Percentiles rank a stretch among this genome's conserved stretches.
Evolutionary conservation across 2,797 vertebrate genomes (phyloP).

Genomic region (Dermochelys coriacea): DNA sequence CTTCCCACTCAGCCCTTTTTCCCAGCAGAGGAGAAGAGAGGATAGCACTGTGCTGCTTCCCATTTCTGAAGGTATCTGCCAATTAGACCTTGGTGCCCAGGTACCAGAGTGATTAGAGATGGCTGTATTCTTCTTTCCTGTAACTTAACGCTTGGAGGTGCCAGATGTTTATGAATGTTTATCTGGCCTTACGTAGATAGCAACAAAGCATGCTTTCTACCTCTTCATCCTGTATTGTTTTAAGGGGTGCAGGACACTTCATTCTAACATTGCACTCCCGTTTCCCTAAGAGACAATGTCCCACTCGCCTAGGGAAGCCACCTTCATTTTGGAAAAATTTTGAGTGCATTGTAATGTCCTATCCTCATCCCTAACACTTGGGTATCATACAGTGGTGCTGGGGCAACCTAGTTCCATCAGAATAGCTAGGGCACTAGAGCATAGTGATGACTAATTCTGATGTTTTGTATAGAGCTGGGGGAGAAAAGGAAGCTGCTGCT

Average conservation of each 20-base stretch:
- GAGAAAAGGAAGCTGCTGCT: background rate
- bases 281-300: background rate
- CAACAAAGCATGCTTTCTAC: background rate
- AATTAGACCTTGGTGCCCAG: background rate
- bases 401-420: background rate
- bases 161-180: background rate
- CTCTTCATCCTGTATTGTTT: background rate
- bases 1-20: background rate
- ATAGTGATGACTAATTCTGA: background rate
- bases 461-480: background rate
- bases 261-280: background rate
- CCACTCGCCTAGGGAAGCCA: background rate
- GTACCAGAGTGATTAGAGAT: background rate
- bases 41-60: rapidly evolving
- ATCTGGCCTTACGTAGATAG: background rate
- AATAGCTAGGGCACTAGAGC: background rate
- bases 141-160: background rate
- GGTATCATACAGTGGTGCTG: background rate
- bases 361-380: background rate
- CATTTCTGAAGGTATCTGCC: rapidly evolving
- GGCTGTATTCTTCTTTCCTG: background rate
- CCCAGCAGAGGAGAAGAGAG: background rate
- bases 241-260: background rate
- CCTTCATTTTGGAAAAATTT: background rate
- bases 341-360: background rate